phyloP scores from a whole-genome alignment of 2,888 invertebrate species.

The Xestia c-nigrum region DNA sequence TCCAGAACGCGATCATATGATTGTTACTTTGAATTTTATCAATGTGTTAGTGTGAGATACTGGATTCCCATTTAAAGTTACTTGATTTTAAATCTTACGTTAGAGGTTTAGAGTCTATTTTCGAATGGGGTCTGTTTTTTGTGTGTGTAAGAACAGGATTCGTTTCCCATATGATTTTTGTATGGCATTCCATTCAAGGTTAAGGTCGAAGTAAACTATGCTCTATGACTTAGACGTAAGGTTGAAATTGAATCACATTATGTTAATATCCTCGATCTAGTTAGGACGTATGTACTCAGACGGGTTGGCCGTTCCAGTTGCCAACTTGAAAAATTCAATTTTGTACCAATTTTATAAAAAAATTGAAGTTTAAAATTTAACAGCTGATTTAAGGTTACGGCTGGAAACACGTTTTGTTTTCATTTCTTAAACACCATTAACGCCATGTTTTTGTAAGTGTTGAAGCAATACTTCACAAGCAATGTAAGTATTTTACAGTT shows the following conservation, averaged over 20 bases:
- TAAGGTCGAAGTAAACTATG: slow-evolving; percentile 56
- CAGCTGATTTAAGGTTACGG: slow-evolving; percentile 51
- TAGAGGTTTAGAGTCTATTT: slow-evolving; percentile 21
- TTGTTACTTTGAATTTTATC: slow-evolving; percentile 80
- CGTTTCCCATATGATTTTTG: slow-evolving; percentile 88
- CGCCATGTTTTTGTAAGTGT: no score
- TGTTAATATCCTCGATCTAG: slow-evolving; percentile 75
- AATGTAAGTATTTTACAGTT: background rate
- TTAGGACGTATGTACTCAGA: slow-evolving; percentile 75
- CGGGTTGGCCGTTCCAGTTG: slow-evolving; percentile 72
- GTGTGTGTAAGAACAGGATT: slow-evolving; percentile 82
- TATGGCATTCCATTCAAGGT: slow-evolving; percentile 82
- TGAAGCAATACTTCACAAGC: background rate
- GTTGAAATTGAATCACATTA: slow-evolving; percentile 62
- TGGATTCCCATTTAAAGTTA: slow-evolving; percentile 62
- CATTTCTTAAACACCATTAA: no score
- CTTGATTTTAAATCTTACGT: slow-evolving; percentile 54
- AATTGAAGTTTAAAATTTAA: slow-evolving; percentile 23
- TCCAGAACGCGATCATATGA: slow-evolving; percentile 78
- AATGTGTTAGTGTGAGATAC: slow-evolving; percentile 77
- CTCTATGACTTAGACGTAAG: slow-evolving; percentile 44
- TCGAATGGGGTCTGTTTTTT: slow-evolving; percentile 26
- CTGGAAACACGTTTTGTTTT: background rate
- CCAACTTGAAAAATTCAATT: slow-evolving; percentile 68
- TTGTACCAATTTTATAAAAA: slow-evolving; percentile 14